Percentiles rank a stretch among this genome's conserved stretches.
These are phyloP conservation scores for Urechis unicinctus DNA, from an alignment of 2,888 invertebrate genomes.

Conservation along the genomic window DNA sequence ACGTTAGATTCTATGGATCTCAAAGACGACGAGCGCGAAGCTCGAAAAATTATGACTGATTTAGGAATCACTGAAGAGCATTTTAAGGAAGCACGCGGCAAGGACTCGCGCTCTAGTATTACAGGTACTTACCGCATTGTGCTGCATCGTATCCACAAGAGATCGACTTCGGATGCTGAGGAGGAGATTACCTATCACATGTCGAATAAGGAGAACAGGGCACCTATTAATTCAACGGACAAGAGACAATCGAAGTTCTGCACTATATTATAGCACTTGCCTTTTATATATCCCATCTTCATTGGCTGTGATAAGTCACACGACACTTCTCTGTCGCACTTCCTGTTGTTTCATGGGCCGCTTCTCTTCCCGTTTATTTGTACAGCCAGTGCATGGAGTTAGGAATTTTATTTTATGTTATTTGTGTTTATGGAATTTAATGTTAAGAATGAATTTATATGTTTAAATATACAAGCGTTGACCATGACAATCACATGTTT, in stretches of 20 bases:
- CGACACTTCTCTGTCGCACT: no score
- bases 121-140: slow-evolving; percentile 68
- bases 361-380: no score
- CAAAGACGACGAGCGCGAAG: slow-evolving; percentile 53
- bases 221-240: slow-evolving; percentile 3
- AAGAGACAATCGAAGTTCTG: slow-evolving; percentile 15
- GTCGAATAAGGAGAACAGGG: slow-evolving; percentile 5
- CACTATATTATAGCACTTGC: slow-evolving; percentile 12
- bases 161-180: slow-evolving; percentile 12
- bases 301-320: no score
- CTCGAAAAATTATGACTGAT: slow-evolving; percentile 55
- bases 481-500: no score
- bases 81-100: slow-evolving; percentile 56
- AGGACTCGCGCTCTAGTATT: slow-evolving; percentile 62
- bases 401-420: no score
- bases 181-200: neutral
- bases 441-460: no score
- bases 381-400: no score
- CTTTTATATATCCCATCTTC: no score
- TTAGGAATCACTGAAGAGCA: slow-evolving; percentile 61
- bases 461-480: no score
- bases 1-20: slow-evolving; percentile 24
- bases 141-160: slow-evolving; percentile 54
- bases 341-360: no score
- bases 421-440: no score